phyloP scores from a whole-genome alignment of 2,113 vertebrate genomes.

The Dromiciops gliroides region DNA sequence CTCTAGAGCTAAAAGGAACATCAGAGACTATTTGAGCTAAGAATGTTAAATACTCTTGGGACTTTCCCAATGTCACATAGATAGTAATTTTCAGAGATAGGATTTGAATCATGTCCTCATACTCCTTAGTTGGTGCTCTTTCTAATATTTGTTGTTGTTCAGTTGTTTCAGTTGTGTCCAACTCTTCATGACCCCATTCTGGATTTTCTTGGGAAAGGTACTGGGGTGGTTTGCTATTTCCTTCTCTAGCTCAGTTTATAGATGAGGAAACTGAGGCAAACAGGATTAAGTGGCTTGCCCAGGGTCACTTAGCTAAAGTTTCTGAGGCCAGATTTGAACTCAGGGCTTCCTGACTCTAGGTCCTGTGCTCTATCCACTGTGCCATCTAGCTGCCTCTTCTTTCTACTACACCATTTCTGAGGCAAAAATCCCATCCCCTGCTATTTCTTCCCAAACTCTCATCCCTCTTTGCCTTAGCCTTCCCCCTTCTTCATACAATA shows the following conservation, averaged over 20 bases:
- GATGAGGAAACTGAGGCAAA: not conserved
- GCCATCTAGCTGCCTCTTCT: not conserved
- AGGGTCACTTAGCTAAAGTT: not conserved
- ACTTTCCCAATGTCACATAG: not conserved
- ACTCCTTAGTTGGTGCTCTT: too few species aligned
- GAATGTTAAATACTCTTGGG: not conserved
- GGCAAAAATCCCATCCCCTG: too few species aligned
- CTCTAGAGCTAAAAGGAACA: not conserved
- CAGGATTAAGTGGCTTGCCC: not conserved
- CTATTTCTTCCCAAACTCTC: not conserved
- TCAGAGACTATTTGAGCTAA: not conserved
- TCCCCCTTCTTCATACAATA: not conserved
- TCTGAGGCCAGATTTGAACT: not conserved
- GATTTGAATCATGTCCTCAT: not conserved
- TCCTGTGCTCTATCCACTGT: not conserved
- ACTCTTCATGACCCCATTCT: not conserved
- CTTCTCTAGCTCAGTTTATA: not conserved
- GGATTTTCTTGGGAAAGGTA: not conserved
- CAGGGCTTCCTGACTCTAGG: not conserved
- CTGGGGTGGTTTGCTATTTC: not conserved
- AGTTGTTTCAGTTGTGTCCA: not conserved
- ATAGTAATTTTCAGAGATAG: not conserved
- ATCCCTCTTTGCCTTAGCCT: not conserved
- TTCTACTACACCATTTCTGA: not conserved
- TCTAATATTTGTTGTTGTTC: not conserved